Evolutionary conservation across 2,113 vertebrate species (phyloP), one percentile per base, ranked within the genome.

Genomic region (Paratilapia polleni): DNA sequence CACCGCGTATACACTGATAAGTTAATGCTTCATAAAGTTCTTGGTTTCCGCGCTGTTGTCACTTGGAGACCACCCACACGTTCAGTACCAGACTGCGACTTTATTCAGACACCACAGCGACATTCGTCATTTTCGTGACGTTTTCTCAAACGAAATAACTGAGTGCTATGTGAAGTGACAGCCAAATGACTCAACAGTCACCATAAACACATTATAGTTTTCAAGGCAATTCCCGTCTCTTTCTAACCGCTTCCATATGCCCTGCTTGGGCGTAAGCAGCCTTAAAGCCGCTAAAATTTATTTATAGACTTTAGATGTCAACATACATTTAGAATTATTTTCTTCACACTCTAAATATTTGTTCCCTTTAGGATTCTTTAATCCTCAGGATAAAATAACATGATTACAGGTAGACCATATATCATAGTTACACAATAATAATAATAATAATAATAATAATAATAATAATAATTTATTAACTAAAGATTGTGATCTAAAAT

Each of bases 11-110:
- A 87, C 78, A 85, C 79, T 81, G 90, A 89, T 83, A 73, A 77
- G 73, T 80, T 88, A 57, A 80, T 82, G 61, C 77, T 64, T 31
- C 47, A 61, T 56, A 8, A 28, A 66, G 79, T 80, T 64, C 43
- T 81, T 24, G 59, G 78, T 89, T 43, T 80, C 66, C 24, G 75
- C 63, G 70, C 74, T 56, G 82, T 26, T 92, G 90, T 92, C 91
- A 88, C 79, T 77, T 62, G 11, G 12, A 59, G 95, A 95, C 95
- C 95, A 95, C 95, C 94, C 95, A 92, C 87, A 36, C 61, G 4
- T 59, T 38, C 77, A 47, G 62, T 64, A 34, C 43, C 83, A 8
- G 34, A 22, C 47, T 4, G 81, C 6, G 74, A 82, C 83, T 89
- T 64, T 56, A 85, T 89, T 80, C 60, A 73, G 63, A 43, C 68